These are phyloP conservation scores for Agrilus cyanescens DNA, from an alignment of 2,888 invertebrate species.

Conservation along the genomic window DNA sequence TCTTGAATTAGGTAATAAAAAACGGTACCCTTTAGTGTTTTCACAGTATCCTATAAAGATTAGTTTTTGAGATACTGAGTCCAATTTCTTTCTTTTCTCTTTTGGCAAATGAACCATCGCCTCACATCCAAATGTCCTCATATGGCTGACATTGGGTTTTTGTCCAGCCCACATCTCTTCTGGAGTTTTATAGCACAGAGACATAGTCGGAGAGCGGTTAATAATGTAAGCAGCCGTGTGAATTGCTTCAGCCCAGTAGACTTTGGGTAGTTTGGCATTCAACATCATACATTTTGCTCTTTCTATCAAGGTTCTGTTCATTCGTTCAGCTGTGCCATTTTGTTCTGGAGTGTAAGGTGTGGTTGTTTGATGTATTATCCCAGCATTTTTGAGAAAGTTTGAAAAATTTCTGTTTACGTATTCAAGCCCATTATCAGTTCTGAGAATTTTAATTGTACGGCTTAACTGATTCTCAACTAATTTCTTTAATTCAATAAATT, in stretches of 20 bases:
- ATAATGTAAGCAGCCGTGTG: constrained; percentile 8
- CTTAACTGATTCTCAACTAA: constrained; percentile 8
- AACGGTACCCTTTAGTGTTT: too few species aligned
- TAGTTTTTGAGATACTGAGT: constrained; percentile 21
- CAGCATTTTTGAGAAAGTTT: constrained; percentile 9
- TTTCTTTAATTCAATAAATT: constrained; percentile 7
- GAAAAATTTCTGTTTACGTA: constrained; percentile 5
- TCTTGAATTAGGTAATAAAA: too few species aligned
- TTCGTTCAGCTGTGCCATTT: constrained; percentile 15
- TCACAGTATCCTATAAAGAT: constrained; percentile 24
- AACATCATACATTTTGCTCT: constrained; percentile 12
- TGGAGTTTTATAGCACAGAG: constrained; percentile 17
- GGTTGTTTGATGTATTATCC: constrained; percentile 14
- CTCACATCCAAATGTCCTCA: constrained; percentile 27
- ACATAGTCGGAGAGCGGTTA: constrained; percentile 7
- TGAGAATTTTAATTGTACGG: constrained; percentile 9
- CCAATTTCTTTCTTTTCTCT: constrained; percentile 22
- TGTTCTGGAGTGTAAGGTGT: constrained; percentile 16
- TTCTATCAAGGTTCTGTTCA: constrained; percentile 12
- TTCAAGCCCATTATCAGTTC: constrained; percentile 12
- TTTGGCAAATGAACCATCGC: constrained; percentile 25
- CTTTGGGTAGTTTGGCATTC: constrained; percentile 7
- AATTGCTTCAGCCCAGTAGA: constrained; percentile 12
- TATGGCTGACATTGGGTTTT: constrained; percentile 24
- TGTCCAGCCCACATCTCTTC: constrained; percentile 25